phyloP scores from a whole-genome alignment of 2,888 invertebrate genomes.

The Andrena chrysosceles region DNA sequence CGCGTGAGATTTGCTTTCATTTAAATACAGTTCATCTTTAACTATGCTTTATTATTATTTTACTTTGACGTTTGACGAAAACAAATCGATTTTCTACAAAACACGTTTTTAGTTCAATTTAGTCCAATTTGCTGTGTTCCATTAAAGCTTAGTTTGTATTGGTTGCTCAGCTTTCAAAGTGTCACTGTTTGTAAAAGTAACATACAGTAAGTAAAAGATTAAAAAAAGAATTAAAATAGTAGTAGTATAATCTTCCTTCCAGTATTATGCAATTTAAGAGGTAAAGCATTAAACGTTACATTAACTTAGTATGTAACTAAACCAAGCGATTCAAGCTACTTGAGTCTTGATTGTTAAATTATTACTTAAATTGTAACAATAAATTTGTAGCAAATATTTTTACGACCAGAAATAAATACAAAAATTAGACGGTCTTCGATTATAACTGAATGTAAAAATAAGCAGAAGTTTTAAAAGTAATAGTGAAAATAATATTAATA shows the following conservation, averaged over 20 bases:
- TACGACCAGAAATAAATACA: neutral
- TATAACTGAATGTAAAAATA: neutral
- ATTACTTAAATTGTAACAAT: neutral
- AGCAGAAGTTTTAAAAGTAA: neutral
- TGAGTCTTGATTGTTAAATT: neutral
- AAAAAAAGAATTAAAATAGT: neutral
- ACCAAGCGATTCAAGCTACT: neutral
- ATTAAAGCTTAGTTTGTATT: neutral
- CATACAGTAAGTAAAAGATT: neutral
- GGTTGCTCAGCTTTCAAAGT: neutral
- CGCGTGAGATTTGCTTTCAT: conserved; percentile 8
- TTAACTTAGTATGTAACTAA: neutral
- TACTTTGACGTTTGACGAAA: neutral
- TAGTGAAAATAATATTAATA: neutral
- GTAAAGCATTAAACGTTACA: neutral
- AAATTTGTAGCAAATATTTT: neutral
- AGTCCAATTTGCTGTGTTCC: neutral
- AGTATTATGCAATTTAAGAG: neutral
- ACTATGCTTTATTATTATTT: neutral
- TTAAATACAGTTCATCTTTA: neutral
- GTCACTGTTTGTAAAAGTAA: neutral
- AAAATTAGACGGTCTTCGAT: neutral
- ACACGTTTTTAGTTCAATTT: neutral
- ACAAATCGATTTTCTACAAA: neutral
- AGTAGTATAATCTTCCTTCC: neutral